These are phyloP conservation scores for Parthenolecanium corni DNA, from an alignment of 2,888 invertebrate genomes.

Conservation along the genomic window DNA sequence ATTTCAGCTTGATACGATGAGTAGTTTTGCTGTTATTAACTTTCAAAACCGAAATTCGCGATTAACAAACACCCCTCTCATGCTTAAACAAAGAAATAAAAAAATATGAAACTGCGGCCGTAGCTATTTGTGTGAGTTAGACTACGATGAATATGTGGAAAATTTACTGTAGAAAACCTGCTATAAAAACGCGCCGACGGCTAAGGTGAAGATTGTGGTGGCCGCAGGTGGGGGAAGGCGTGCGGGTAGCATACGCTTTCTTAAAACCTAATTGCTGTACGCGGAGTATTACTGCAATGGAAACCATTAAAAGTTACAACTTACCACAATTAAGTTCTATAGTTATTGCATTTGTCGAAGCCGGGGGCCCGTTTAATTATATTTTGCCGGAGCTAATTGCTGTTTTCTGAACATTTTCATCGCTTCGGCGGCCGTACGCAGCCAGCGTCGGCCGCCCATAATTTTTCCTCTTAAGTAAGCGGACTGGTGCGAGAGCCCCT, in stretches of 20 bases:
- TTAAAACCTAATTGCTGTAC: constrained; percentile 26
- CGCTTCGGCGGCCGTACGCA: not conserved
- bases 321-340: constrained; percentile 28
- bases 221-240: not conserved
- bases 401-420: constrained; percentile 26
- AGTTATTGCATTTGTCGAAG: constrained; percentile 27
- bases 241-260: constrained; percentile 6
- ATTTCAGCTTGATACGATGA: too few species aligned
- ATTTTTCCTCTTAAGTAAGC: constrained; percentile 23
- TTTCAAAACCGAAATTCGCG: too few species aligned
- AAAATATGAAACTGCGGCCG: too few species aligned
- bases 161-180: too few species aligned
- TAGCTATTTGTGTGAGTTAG: too few species aligned
- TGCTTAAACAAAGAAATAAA: too few species aligned
- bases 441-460: constrained; percentile 4
- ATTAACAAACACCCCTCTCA: too few species aligned
- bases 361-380: constrained; percentile 25
- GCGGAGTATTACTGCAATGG: constrained; percentile 27
- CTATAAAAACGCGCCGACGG: not conserved
- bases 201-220: not conserved
- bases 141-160: too few species aligned
- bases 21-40: too few species aligned
- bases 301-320: constrained; percentile 28
- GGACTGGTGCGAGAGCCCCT: constrained; percentile 12
- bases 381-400: constrained; percentile 25